A percentile compares a stretch with the other conserved stretches of the same genome.
Evolutionary conservation across 2,888 invertebrate genomes (phyloP).

Genomic region (Hydriomena furcata): DNA sequence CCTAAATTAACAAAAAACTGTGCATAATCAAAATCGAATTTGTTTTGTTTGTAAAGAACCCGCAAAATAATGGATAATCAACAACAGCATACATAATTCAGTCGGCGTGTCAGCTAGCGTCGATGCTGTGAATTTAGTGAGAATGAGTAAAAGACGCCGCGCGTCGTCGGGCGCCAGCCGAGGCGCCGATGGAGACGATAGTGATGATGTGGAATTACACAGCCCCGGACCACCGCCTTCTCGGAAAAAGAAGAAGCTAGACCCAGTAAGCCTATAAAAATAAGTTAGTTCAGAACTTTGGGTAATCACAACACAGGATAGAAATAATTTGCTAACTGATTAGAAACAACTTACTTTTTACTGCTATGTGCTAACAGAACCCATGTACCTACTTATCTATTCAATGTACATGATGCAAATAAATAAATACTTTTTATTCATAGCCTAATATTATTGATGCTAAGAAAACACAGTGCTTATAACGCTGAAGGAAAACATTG

Average conservation of each 20-base stretch:
- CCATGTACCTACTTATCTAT: no score
- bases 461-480: no score
- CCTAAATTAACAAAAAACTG: conserved; percentile 12
- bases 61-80: conserved; percentile 4
- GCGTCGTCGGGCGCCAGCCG: conserved; percentile 93
- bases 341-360: no score
- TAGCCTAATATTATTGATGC: no score
- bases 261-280: conserved; percentile 85
- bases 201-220: conserved; percentile 85
- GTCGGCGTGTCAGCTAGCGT: conserved; percentile 1
- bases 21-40: no score
- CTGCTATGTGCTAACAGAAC: no score
- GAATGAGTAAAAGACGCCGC: conserved; percentile 91
- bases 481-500: no score
- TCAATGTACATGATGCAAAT: no score
- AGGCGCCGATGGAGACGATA: conserved; percentile 86
- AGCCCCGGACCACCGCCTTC: conserved; percentile 76
- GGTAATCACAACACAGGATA: no score
- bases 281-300: not conserved
- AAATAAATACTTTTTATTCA: no score
- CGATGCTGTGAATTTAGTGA: conserved; percentile 6
- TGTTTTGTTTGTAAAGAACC: not conserved
- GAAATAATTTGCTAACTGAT: no score
- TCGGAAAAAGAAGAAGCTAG: conserved; percentile 88
- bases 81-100: not conserved